Conservation (phyloP, 2,888 invertebrate genomes). For the Theristus sp. region DNA sequence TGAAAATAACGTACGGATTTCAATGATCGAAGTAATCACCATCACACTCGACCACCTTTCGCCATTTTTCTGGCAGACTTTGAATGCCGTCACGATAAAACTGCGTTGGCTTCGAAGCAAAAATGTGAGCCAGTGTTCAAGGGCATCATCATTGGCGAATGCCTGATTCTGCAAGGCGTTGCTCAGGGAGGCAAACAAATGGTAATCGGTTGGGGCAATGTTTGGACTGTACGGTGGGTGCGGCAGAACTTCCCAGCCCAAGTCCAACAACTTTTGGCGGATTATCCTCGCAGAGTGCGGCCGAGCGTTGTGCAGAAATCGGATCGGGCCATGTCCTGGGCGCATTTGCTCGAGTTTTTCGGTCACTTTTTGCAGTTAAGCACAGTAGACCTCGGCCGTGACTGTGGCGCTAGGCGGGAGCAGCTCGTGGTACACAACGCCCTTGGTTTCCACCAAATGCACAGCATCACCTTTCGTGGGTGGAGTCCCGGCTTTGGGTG, state of each 20-base stretch:
- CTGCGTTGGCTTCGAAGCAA: no score
- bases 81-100: no score
- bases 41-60: no score
- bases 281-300: conserved; percentile 12
- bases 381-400: conserved; percentile 9
- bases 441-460: conserved; percentile 11
- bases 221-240: conserved; percentile 12
- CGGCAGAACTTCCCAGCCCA: conserved; percentile 10
- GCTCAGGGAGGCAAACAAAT: conserved; percentile 3
- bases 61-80: no score
- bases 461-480: conserved; percentile 9
- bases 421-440: conserved; percentile 9
- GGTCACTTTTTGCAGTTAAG: conserved; percentile 10
- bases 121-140: no score
- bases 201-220: conserved; percentile 9
- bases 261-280: conserved; percentile 5
- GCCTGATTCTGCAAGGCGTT: no score
- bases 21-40: no score
- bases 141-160: no score
- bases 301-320: conserved; percentile 12
- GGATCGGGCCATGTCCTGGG: conserved; percentile 2
- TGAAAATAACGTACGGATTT: no score
- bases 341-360: conserved; percentile 5
- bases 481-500: conserved; percentile 6
- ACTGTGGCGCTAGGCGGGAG: conserved; percentile 9